Percentiles rank a stretch among this genome's conserved stretches.
These are phyloP conservation scores for Perizoma affinitatum DNA, from an alignment of 2,888 invertebrate genomes.

Conservation along the genomic window DNA sequence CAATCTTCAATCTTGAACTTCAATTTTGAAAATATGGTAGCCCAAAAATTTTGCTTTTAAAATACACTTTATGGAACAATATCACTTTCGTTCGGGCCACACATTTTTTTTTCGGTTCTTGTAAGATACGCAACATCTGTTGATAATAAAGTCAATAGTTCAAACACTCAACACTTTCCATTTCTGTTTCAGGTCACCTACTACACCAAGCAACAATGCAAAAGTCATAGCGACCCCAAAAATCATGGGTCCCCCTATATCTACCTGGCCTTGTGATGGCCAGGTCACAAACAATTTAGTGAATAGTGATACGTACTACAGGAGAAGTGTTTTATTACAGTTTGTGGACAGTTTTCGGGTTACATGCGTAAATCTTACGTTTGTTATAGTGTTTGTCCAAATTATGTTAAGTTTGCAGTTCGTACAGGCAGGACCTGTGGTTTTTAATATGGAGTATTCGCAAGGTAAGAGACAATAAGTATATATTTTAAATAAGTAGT, in stretches of 20 bases:
- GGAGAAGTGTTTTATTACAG: slow-evolving; percentile 54
- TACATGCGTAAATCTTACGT: slow-evolving; percentile 64
- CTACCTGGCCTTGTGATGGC: slow-evolving; percentile 62
- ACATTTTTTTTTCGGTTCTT: no score
- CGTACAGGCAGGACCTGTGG: slow-evolving; percentile 69
- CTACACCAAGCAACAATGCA: slow-evolving; percentile 44
- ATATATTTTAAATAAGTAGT: background rate
- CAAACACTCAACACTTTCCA: background rate
- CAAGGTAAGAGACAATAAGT: slow-evolving; percentile 60
- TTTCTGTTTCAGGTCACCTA: slow-evolving; percentile 58
- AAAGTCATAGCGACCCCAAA: slow-evolving; percentile 52
- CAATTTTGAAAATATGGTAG: no score
- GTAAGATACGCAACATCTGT: no score
- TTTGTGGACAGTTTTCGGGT: slow-evolving; percentile 58
- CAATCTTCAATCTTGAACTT: no score
- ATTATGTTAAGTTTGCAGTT: slow-evolving; percentile 59
- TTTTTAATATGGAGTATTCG: slow-evolving; percentile 73
- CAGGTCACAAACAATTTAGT: slow-evolving; percentile 42
- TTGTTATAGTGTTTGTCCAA: slow-evolving; percentile 62
- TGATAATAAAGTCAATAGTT: no score
- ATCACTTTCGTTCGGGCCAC: no score
- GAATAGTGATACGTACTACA: slow-evolving; percentile 35
- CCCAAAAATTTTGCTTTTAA: no score
- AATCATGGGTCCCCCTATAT: slow-evolving; percentile 69
- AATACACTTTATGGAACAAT: no score